Conservation (phyloP, 2,113 vertebrate species). For the Salvelinus sp. region DNA sequence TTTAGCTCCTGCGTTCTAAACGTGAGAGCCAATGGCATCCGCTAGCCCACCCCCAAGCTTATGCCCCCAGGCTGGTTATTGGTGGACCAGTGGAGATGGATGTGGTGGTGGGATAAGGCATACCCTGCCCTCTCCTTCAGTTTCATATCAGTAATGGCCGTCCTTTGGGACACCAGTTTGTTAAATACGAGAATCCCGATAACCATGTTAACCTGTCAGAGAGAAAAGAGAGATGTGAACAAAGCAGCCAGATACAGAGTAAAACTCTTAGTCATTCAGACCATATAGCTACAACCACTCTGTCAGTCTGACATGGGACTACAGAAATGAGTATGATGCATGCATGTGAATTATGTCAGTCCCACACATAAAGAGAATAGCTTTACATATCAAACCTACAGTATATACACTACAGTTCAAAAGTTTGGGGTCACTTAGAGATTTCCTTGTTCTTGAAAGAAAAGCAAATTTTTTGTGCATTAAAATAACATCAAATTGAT, state of each 20-base stretch:
- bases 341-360: not conserved
- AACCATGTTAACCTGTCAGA: constrained; percentile 98
- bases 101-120: constrained; percentile 77
- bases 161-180: constrained; percentile 99
- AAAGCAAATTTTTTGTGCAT: too few relatives aligned
- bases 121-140: constrained; percentile 99
- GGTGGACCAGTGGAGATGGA: constrained; percentile 71
- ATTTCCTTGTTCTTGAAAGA: too few relatives aligned
- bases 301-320: not conserved
- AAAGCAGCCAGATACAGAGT: constrained; percentile 46
- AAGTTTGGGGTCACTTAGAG: too few relatives aligned
- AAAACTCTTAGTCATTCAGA: not conserved
- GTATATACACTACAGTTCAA: too few relatives aligned
- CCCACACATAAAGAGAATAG: too few relatives aligned
- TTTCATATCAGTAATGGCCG: constrained; percentile 98
- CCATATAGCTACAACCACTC: too few relatives aligned
- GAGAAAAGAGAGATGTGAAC: constrained; percentile 74
- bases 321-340: not conserved
- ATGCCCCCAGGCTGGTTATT: constrained; percentile 62
- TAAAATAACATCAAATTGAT: too few relatives aligned
- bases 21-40: constrained; percentile 17
- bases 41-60: constrained; percentile 20
- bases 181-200: constrained; percentile 99
- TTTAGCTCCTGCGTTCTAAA: not conserved
- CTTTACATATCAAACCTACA: not conserved